Evolutionary conservation across 2,888 invertebrate genomes (phyloP).

Genomic region (Pseudococcus jackbeardsleyi): DNA sequence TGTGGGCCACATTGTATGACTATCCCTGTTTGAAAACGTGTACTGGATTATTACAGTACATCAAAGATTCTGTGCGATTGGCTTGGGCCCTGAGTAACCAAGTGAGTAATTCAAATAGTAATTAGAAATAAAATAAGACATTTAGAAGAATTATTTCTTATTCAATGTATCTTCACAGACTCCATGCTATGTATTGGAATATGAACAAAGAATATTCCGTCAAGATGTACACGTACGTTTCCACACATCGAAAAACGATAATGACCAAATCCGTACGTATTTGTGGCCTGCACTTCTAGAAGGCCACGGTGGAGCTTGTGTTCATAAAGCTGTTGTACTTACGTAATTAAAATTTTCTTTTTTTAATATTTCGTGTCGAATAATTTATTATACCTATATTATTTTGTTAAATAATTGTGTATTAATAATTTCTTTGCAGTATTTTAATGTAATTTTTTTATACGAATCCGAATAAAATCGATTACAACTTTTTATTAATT

Average conservation of each 20-base stretch:
- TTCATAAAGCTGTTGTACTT: conserved; percentile 87
- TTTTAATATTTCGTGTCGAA: neutral
- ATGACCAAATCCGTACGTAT: conserved; percentile 83
- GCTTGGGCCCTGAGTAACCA: conserved; percentile 90
- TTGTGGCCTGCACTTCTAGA: conserved; percentile 90
- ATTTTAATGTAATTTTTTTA: conserved; percentile 46
- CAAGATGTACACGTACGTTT: conserved; percentile 85
- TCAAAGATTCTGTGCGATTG: conserved; percentile 85
- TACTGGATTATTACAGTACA: conserved; percentile 82
- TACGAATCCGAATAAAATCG: conserved; percentile 18
- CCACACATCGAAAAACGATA: conserved; percentile 81
- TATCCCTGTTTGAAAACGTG: conserved; percentile 90
- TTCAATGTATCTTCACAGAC: conserved; percentile 68
- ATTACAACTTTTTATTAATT: neutral
- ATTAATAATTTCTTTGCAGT: neutral
- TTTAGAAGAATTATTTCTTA: neutral
- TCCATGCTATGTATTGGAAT: conserved; percentile 72
- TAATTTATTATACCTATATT: conserved; percentile 45
- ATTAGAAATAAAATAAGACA: neutral
- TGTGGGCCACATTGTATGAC: conserved; percentile 91
- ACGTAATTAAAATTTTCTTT: conserved; percentile 73
- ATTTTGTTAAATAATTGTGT: conserved; percentile 43
- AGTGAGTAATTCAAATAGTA: conserved; percentile 69
- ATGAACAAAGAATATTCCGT: conserved; percentile 75
- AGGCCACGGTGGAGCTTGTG: conserved; percentile 77